Base-by-base conservation (phyloP, 2,888 invertebrate species). In the Gari tellinella region DNA sequence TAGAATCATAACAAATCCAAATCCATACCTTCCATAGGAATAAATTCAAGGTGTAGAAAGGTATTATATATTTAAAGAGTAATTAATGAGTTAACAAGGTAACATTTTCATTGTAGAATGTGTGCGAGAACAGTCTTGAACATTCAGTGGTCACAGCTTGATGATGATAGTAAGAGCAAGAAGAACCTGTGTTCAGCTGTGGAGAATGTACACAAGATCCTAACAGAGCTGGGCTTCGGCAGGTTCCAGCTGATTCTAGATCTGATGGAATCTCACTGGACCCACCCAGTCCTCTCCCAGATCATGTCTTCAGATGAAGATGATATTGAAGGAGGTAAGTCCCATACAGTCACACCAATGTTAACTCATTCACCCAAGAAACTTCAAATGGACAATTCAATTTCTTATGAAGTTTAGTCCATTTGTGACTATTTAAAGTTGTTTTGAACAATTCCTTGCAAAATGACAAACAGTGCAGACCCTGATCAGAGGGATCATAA, bases 221-320 rank as follows among this genome's bases (percentile, higher is more conserved):
- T 89, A 38, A 76, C 77, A 4, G 57, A 78, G 10, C 70, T 77
- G 14, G 86, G 86, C 10, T 87, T 84, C 72, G 19, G 25, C 15
- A 76, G 81, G 15, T 88, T 89, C 65, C 75, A 80, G 46, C 72
- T 86, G 57, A 72, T 89, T 26, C 70, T 83, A 3, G 61, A 68
- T 19, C 68, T 89, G 15, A 86, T 86, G 81, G 85, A 87, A 37
- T 86, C 82, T 38, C 87, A 88, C 37, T 91, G 91, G 91, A 89
- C 88, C 25, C 87, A 91, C 64, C 90, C 90, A 0, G 81, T 81
- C 0, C 85, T 91, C 4, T 83, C 84, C 15, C 83, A 86, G 64
- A 86, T 91, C 60, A 90, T 89, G 88, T 83, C 86, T 52, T 88
- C 88, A 41, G 81, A 89, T 60, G 72, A 72, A 1, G 80, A 80